These are phyloP conservation scores for Apteryx owenii DNA, from an alignment of 2,113 vertebrate genomes.

Conservation along the genomic window DNA sequence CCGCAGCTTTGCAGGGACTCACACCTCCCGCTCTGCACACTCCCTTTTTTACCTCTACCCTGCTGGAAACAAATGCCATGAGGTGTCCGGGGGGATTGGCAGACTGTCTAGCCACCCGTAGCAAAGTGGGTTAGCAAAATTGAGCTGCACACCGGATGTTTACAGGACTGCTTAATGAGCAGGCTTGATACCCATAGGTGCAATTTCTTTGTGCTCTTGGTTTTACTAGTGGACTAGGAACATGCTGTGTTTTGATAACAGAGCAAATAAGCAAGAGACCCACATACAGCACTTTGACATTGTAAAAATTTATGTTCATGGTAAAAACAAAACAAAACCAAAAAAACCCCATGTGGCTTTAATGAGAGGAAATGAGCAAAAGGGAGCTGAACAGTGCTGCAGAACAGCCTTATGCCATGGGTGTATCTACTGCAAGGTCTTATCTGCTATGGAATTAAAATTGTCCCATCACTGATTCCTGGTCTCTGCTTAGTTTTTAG, in stretches of 20 bases:
- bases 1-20: background rate
- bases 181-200: background rate
- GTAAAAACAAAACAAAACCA: background rate
- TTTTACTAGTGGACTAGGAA: background rate
- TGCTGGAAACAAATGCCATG: background rate
- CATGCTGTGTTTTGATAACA: background rate
- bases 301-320: background rate
- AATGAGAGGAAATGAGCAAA: background rate
- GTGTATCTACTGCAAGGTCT: background rate
- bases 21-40: background rate
- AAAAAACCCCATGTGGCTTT: background rate
- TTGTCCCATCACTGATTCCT: background rate
- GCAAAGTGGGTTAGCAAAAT: slow-evolving; percentile 9
- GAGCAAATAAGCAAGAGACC: background rate
- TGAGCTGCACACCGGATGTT: background rate
- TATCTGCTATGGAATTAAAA: background rate
- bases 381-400: background rate
- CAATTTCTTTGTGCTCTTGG: background rate
- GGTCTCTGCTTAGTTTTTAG: background rate
- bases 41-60: background rate
- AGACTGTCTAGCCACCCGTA: background rate
- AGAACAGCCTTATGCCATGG: background rate
- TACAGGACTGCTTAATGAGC: background rate
- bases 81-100: background rate
- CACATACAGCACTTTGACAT: background rate